Percentiles rank a stretch among this genome's conserved stretches.
Evolutionary conservation across 2,113 vertebrate species (phyloP).

Genomic region (Pangasianodon gigas): DNA sequence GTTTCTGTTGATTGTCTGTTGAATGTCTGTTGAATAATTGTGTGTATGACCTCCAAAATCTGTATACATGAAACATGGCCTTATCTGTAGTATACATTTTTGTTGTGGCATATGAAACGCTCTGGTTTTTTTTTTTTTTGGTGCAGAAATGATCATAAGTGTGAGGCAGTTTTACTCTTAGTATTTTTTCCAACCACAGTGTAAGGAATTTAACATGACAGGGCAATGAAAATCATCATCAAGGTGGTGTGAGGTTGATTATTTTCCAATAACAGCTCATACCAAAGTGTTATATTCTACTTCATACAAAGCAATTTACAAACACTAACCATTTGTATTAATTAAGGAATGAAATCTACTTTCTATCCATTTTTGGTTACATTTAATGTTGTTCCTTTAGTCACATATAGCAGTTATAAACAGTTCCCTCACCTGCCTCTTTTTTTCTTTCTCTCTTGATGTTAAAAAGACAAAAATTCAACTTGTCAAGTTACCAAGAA

Average conservation of each 20-base stretch:
- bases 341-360: not conserved
- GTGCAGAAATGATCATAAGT: not conserved
- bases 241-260: not conserved
- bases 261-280: not conserved
- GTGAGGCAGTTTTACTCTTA: not conserved
- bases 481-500: too few relatives aligned
- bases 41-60: not conserved
- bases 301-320: not conserved
- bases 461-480: too few relatives aligned
- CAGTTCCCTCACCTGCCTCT: not conserved
- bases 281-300: not conserved
- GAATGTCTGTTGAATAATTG: constrained; percentile 7
- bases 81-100: not conserved
- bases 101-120: not conserved
- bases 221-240: not conserved
- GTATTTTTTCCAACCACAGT: not conserved
- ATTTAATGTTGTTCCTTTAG: not conserved
- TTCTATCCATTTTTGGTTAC: not conserved
- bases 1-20: not conserved
- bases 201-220: not conserved
- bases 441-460: not conserved
- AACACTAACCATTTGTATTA: not conserved
- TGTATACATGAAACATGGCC: not conserved
- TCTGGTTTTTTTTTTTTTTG: not conserved
- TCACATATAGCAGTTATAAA: not conserved